Evolutionary conservation across 2,797 vertebrate genomes (phyloP), one percentile per base, ranked within the genome.

Genomic region (Dermochelys coriacea): DNA sequence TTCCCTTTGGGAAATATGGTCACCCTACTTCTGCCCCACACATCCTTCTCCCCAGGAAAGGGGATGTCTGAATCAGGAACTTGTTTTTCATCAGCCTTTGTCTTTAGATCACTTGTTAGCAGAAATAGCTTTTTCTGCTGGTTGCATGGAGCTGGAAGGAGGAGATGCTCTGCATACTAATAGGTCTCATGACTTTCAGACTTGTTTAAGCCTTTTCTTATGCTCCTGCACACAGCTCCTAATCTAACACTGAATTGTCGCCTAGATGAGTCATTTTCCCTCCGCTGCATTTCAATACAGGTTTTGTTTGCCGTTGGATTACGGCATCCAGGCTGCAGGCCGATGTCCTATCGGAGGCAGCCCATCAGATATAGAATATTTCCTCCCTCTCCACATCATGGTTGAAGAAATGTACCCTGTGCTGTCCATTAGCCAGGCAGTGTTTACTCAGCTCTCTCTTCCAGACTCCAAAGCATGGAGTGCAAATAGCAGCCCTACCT

Each of bases 181-280:
- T 97, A 88, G 87, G 90, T 96, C 96, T 86, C 96, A 91, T 97
- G 97, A 97, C 95, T 96, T 92, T 45, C 41, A 0, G 95, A 80
- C 89, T 96, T 90, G 94, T 95, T 97, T 93, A 80, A 91, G 78
- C 88, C 91, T 91, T 97, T 97, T 96, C 95, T 96, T 92, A 85
- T 71, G 57, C 50, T n/a, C 47, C 89, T 84, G n/a, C 47, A 61
- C 15, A 27, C 19, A 49, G 75, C 77, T 90, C 83, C 86, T 74
- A 47, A 80, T 84, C 61, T 51, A 47, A 64, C 0, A 45, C 77
- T 79, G 91, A 27, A 0, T 59, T 51, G 88, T 74, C 84, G 5
- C 77, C 89, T 93, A 86, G 92, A 90, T 95, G 96, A 3, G 95
- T 97, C 95, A 91, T 88, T 88, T 50, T n/a, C 86, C 91, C 80